These are phyloP conservation scores for Emydocephalus ijimae DNA, from an alignment of 2,113 vertebrate species.

Conservation along the genomic window DNA sequence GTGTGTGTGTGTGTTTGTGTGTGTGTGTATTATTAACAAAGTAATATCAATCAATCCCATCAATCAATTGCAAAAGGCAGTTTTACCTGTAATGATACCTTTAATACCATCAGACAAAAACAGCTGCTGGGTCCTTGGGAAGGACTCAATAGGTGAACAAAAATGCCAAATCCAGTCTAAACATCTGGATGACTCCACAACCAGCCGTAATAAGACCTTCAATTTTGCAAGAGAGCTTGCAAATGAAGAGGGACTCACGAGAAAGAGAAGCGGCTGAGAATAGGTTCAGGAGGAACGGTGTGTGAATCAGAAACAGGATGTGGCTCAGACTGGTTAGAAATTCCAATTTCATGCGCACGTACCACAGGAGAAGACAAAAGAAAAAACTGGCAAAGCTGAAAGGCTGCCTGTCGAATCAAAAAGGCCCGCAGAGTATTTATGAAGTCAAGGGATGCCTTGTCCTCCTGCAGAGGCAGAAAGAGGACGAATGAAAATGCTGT, in stretches of 20 bases:
- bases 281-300: neutral
- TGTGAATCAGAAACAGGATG: neutral
- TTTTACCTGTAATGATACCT: neutral
- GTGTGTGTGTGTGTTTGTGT: no score
- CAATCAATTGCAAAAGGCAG: neutral
- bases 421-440: neutral
- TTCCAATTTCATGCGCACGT: neutral
- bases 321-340: neutral
- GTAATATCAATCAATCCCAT: neutral
- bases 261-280: neutral
- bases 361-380: neutral
- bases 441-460: neutral
- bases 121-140: neutral
- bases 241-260: neutral
- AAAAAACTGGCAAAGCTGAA: neutral
- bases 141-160: neutral
- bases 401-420: neutral
- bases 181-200: neutral
- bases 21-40: no score
- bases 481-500: neutral
- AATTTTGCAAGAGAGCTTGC: neutral
- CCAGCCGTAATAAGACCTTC: neutral
- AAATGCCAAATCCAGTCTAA: neutral
- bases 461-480: neutral
- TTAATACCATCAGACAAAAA: neutral